These are phyloP conservation scores for Dermochelys coriacea DNA, from an alignment of 2,797 vertebrate genomes.

Conservation along the genomic window DNA sequence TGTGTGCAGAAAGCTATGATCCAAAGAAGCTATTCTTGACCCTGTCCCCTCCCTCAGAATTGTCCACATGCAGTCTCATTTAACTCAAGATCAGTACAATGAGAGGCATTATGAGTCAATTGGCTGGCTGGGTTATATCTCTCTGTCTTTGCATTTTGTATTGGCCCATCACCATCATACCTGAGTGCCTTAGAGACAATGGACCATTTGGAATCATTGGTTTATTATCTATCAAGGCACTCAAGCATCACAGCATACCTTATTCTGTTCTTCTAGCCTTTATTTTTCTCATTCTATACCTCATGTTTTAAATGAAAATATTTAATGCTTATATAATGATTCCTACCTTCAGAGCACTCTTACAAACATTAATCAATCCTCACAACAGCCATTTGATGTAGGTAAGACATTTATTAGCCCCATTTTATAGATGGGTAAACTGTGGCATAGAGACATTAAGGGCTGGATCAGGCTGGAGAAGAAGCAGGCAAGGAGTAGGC, in stretches of 20 bases:
- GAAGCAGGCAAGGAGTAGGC: background rate
- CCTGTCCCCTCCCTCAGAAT: background rate
- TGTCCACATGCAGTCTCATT: fast-evolving
- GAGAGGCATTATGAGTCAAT: background rate
- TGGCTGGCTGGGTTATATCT: background rate
- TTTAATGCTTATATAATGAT: background rate
- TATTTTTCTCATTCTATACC: background rate
- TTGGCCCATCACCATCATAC: background rate
- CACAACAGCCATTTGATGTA: background rate
- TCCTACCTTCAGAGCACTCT: conserved; percentile 15
- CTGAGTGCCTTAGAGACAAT: background rate
- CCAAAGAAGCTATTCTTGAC: background rate
- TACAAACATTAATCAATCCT: background rate
- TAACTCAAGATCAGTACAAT: background rate
- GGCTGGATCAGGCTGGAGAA: background rate
- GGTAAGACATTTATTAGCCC: conserved; percentile 30
- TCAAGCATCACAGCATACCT: background rate
- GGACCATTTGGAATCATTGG: background rate
- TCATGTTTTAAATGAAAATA: background rate
- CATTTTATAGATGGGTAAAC: background rate
- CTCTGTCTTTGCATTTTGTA: background rate
- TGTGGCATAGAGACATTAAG: background rate
- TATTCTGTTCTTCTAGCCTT: background rate
- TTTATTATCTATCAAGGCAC: background rate
- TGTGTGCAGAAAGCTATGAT: background rate